Evolutionary conservation across 2,113 vertebrate genomes (phyloP), one percentile per base, ranked within the genome.

Genomic region (Gadus chalcogrammus): DNA sequence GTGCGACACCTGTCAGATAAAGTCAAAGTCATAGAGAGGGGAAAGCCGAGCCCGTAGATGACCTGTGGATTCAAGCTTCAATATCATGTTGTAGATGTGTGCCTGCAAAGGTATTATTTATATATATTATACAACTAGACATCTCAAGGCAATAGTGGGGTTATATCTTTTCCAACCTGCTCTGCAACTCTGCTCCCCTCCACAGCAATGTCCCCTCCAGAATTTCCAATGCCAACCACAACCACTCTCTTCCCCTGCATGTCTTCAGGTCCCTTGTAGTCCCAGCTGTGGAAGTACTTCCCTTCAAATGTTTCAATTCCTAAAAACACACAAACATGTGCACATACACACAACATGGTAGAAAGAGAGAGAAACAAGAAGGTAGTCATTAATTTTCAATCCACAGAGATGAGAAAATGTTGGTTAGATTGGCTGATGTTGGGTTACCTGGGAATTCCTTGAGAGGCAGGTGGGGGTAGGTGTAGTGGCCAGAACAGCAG

Each of bases 211-310:
- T 99, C 97, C 0, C 89, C 90, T 20, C 95, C 95, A 0, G 96
- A 98, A 82, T 98, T 98, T 38, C 97, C 95, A 0, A 95, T 94
- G 31, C 97, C 97, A 0, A 98, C 80, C 27, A 99, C 68, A 70
- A 96, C 65, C 16, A 97, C 93, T 53, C 85, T 94, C 79, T 97
- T 95, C 61, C 93, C 92, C 0, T 28, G 48, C 85, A 94, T 95
- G 15, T 68, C 74, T 1, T 79, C 64, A 4, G 93, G 77, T 0
- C 88, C 89, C 80, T 96, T 98, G 83, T 98, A 99, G 55, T 96
- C 92, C 82, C 93, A 93, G 74, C 96, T 98, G 78, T 99, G 97
- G 1, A 92, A 75, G 74, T 93, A 93, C 60, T 28, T 85, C 15
- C 95, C 96, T 59, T 90, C 91, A 85, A 98, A 98, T 0, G 87